Conservation (phyloP, 1,140 invertebrate species). For the Parasteatoda tepidariorum region DNA sequence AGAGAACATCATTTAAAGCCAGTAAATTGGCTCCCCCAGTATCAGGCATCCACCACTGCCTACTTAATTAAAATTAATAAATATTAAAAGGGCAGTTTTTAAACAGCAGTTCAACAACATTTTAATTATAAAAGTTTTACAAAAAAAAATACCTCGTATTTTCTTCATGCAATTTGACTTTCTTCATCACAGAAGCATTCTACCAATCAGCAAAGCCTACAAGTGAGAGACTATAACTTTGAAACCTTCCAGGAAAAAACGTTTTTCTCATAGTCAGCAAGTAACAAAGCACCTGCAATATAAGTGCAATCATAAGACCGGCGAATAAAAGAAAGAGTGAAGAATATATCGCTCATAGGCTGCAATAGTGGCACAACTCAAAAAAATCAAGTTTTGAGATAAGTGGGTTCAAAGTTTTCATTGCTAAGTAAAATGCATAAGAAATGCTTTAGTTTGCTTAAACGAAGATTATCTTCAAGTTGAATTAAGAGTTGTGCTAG, state of each 20-base stretch:
- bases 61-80: slow-evolving; percentile 62
- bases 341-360: too few species aligned
- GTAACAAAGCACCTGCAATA: slow-evolving; percentile 76
- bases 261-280: slow-evolving; percentile 96
- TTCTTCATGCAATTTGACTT: slow-evolving; percentile 97
- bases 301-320: too few species aligned
- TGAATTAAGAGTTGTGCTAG: too few species aligned
- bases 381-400: too few species aligned
- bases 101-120: too few species aligned
- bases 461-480: too few species aligned
- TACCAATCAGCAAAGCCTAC: slow-evolving; percentile 98
- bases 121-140: slow-evolving; percentile 22
- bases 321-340: too few species aligned
- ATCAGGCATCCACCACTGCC: slow-evolving; percentile 88
- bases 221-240: slow-evolving; percentile 87
- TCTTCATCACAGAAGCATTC: slow-evolving; percentile 92
- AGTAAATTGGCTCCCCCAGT: slow-evolving; percentile 96
- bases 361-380: too few species aligned
- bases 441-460: too few species aligned
- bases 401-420: too few species aligned
- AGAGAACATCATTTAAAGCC: slow-evolving; percentile 89
- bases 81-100: background rate
- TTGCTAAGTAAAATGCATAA: too few species aligned
- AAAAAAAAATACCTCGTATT: slow-evolving; percentile 88
- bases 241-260: slow-evolving; percentile 92